Base-by-base conservation (phyloP, 2,888 invertebrate genomes). In the Linnaemya vulpina region DNA sequence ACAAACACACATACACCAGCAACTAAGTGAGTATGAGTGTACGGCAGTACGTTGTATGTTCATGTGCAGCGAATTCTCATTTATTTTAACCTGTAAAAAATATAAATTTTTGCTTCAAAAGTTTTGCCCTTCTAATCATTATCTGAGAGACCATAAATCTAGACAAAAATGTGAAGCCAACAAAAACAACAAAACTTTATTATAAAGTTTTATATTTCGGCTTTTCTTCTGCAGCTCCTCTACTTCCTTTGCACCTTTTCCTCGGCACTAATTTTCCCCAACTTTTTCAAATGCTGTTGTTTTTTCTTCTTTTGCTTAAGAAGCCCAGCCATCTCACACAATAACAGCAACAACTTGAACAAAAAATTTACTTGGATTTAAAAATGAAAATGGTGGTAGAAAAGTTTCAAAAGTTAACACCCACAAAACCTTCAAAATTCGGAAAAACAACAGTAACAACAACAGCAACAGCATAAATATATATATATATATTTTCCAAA, bases 361-460 rank as follows among this genome's bases (percentile, higher is more conserved):
- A 22, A 7, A 60, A 71, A 40, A 20, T 53, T 22, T 71, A 58
- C 30, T 58, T 58, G 17, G 74, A 35, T 73, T 62, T 43, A 7
- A 84, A 75, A 60, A 82, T 55, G 55, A 84, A 83, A 74, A 83
- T 77, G 82, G 82, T 77, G 71, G 82, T 76, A 63, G 30, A 76
- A 85, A 85, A 78, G 70, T 82, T 85, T 78, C 78, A 82, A 85
- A 85, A 85, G 82, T 85, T 85, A 85, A 85, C 85, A 85, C 85
- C 85, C 82, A 85, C 85, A 85, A 80, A 85, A 78, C 82, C 78
- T 85, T 78, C 74, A 79, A 82, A 85, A 81, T 70, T 82, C 43
- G 71, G 51, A 58, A 55, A 79, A 38, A n/a, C n/a, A n/a, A n/a
- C n/a, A n/a, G n/a, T 5, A 77, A 15, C 46, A 67, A 22, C 51